Evolutionary conservation across 1,140 invertebrate genomes (phyloP), one percentile per base, ranked within the genome.

Genomic region (Venturia canescens): DNA sequence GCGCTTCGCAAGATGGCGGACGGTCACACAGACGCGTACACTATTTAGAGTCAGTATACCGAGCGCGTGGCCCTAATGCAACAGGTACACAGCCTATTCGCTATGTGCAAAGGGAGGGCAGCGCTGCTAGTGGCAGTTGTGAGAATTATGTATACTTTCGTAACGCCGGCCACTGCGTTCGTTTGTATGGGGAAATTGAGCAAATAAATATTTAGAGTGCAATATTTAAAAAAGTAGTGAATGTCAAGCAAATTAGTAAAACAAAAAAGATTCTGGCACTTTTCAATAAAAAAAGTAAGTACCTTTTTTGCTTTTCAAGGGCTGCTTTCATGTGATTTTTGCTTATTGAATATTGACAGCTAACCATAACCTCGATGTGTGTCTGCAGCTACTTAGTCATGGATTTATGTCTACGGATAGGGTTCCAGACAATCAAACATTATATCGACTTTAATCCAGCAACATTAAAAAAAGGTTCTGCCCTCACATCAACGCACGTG

Each of bases 391-490:
- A n/a, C 23, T 34, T 69, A 69, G 66, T 5, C 6, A 71, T 71
- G 69, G 13, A 71, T 71, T 31, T 71, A 27, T 27, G 23, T 9
- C 57, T 76, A 23, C 16, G 70, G 38, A 80, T 50, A 27, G 77
- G 79, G 18, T 80, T 80, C 63, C 44, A 63, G 66, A 21, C 23
- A 16, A 26, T 70, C 13, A 60, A 50, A 29, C 63, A 78, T 27
- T 67, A 29, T 1, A 80, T 80, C 23, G 31, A 66, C 60, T 80
- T 80, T 38, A 80, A 80, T 60, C 67, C 69, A 21, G n/a, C 26
- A 31, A 44, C 26, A 6, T 60, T 70, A 72, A n/a, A 3, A 18
- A 72, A 80, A 34, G 78, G 78, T 31, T 27, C 29, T 15, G 48
- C 26, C 16, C 21, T 80, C 0, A 11, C 69, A 7, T 21, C 34